Base-by-base conservation (phyloP, 2,888 invertebrate species). In the Blastobasis adustella region DNA sequence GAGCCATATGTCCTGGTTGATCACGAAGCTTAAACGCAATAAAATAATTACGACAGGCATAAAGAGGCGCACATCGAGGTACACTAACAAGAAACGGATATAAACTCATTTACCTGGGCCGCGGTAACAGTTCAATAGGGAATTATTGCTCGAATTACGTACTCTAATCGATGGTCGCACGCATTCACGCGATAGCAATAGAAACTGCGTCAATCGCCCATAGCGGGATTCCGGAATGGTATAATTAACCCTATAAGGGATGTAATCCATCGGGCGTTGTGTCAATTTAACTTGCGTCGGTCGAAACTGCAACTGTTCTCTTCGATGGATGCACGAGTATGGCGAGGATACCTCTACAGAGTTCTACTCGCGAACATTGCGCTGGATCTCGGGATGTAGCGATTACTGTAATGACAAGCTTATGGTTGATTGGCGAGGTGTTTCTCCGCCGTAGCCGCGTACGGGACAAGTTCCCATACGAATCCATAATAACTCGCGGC, bases 71-170 rank as follows among this genome's bases (percentile, higher is more conserved):
- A 62, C 61, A 63, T 62, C 64, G 62, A 65, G 64, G 61, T 65
- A 6, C 61, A 63, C 58, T 62, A 62, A 59, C 58, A 60, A 57
- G 56, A 61, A 61, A 66, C 56, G 59, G 63, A 68, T 72, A 70
- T 71, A 76, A 71, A 71, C 69, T 70, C 66, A 72, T 73, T 77
- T 68, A 72, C 68, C 68, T 67, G 62, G 63, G 63, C 60, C 55
- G 69, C n/a, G 62, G 66, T 63, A 72, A 75, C 75, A 76, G 75
- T 74, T 76, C 73, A 79, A 79, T 76, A 63, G 79, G 72, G 70
- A 75, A 67, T 79, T 81, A 81, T 77, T 73, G 71, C 68, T 71
- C 65, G 70, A 73, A 79, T 76, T 77, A 78, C 67, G 56, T 62
- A 55, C 62, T 69, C 69, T 78, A 79, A 79, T 78, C 73, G 74